Evolutionary conservation across 2,888 invertebrate genomes (phyloP), one percentile per base, ranked within the genome.

Genomic region (Augiades crinisus): DNA sequence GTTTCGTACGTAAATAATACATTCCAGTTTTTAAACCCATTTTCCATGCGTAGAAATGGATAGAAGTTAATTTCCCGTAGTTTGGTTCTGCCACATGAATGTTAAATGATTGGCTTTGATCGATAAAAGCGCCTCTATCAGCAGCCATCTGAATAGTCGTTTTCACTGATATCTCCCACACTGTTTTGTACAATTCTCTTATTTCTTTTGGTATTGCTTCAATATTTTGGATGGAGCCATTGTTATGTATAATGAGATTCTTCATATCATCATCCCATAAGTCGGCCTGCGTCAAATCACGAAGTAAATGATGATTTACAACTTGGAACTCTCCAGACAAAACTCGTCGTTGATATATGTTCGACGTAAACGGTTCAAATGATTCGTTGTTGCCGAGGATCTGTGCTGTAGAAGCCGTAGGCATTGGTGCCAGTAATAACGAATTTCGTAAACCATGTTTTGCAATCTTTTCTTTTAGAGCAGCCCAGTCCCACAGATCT

Each of bases 371-470:
- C 0, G 99, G 97, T 81, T 99, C 99, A 70, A 99, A 95, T 0
- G 98, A 97, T 81, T 99, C 99, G 77, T 99, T 99, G 76, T 99
- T 99, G 12, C 99, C 99, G 36, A 99, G 92, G 71, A 99, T 99
- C 86, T 99, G 99, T 2, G 99, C 99, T 0, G 99, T 99, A 0
- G 99, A 98, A 5, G 99, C 99, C 3, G 99, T 99, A 0, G 99
- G 99, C 99, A 99, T 99, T 0, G 99, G 99, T 0, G 99, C 99
- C 58, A 99, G 64, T 13, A 99, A 88, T 19, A 99, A 89, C 1
- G 98, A 98, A 87, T 99, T 99, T 51, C 99, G 91, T 0, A 99
- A 90, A 6, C 99, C 99, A 81, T 96, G 92, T 82, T 95, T 91
- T 0, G 95, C 93, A 63, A 99, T 98, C 74, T 95, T 95, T 41